phyloP scores from a whole-genome alignment of 2,888 invertebrate species.

The Ophraella communa region DNA sequence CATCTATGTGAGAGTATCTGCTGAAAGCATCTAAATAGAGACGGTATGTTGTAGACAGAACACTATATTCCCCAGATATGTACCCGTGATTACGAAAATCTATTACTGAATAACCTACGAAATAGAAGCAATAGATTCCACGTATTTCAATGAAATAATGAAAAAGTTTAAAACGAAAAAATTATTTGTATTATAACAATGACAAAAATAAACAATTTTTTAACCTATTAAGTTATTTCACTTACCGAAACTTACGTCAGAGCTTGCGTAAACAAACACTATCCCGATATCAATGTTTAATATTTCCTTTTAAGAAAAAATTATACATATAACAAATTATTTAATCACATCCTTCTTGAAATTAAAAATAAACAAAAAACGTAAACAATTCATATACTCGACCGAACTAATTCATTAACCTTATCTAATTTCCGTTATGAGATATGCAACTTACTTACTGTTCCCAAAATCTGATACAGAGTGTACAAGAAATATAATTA shows the following conservation, averaged over 20 bases:
- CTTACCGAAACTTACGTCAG: neutral
- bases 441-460: constrained; percentile 25
- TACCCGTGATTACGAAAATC: too few relatives aligned
- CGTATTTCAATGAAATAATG: too few relatives aligned
- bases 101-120: too few relatives aligned
- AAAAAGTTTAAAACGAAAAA: too few relatives aligned
- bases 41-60: too few relatives aligned
- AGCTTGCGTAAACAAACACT: too few relatives aligned
- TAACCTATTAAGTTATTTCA: neutral
- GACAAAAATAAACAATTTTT: too few relatives aligned
- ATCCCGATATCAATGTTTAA: neutral
- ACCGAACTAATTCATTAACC: neutral
- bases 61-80: too few relatives aligned
- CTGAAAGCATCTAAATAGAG: too few relatives aligned
- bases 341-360: neutral
- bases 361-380: neutral
- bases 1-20: too few relatives aligned
- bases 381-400: neutral
- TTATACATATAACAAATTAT: neutral
- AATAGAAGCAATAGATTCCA: too few relatives aligned
- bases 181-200: too few relatives aligned
- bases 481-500: constrained; percentile 46
- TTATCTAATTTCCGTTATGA: constrained; percentile 5
- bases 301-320: neutral
- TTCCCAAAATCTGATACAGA: constrained; percentile 24